Evolutionary conservation across 2,797 vertebrate genomes (phyloP), one percentile per base, ranked within the genome.

Genomic region (Tragelaphus oryx): DNA sequence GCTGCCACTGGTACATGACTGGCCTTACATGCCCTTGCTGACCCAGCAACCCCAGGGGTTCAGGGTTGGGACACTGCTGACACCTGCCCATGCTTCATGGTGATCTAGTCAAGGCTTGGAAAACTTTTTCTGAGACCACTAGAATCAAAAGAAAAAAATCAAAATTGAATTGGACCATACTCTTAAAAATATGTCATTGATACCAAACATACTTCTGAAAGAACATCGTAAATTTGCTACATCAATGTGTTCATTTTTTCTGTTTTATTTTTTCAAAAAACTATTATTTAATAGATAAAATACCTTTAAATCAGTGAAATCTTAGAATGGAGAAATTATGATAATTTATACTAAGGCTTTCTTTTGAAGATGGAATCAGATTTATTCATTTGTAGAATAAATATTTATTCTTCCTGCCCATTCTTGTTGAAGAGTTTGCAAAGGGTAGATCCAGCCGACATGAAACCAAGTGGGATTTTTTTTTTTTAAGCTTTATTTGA

Each of bases 321-420:
- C 84, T 95, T 92, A 96, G 74, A 82, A 87, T 81, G 71, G 80
- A 93, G 41, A 96, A 89, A 94, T 97, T 96, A 97, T 97, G 95
- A n/a, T 97, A 95, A 97, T 97, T 97, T 96, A 97, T 96, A 93
- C 94, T 50, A 89, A 95, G 84, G 93, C 89, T 93, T 97, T 95
- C 96, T 95, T 97, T 97, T 97, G 95, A 97, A 97, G 96, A 96
- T 92, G 84, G 81, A 96, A 96, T 96, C 96, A 80, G 89, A 97
- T 97, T 95, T 91, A 95, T 92, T 96, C 96, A 82, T 93, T 94
- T 94, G 78, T 94, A 97, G 84, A 96, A 90, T 97, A 96, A 97
- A 97, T 97, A 96, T 97, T 97, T 96, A 95, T 60, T 92, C 93
- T 96, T 96, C 97, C 91, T 96, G 94, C 89, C 94, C 57, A 14